Evolutionary conservation across 2,113 vertebrate genomes (phyloP), one percentile per base, ranked within the genome.

Genomic region (Cettia cetti): DNA sequence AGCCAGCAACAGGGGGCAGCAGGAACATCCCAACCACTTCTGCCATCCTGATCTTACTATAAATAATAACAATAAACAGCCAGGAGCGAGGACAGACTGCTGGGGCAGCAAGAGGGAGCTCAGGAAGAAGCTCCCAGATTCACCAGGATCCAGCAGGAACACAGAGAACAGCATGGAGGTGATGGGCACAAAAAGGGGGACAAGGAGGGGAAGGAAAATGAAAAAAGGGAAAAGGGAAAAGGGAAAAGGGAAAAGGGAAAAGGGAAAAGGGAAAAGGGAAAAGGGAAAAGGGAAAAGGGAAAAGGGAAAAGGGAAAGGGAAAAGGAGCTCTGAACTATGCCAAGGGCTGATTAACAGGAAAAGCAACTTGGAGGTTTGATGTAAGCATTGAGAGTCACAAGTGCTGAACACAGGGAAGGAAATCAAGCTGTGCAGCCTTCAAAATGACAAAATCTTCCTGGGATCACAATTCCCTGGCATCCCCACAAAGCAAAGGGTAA

Each of bases 401-500:
- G 12, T 30, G 12, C 60, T 63, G 37, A 56, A 5, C 37, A 2
- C 52, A 31, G 56, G 64, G n/a, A 50, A 59, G 60, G 53, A 35
- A 50, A 53, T 33, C 0, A 15, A 52, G 13, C 6, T 45, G 23
- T 11, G 40, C 52, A 19, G 1, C 39, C 82, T 23, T 49, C 47
- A 18, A 44, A 30, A 22, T 7, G 9, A 22, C 11, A 40, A 68
- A 52, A 53, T 19, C 63, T 10, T 23, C 39, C 53, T 21, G n/a
- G 40, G 40, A 65, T 52, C 37, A 31, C 54, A 39, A 40, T n/a
- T 9, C 49, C 20, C 65, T 17, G 45, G 64, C 57, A 54, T 14
- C 5, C 1, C 81, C 61, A 53, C 7, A 9, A 35, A 18, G 66
- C 44, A 23, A 57, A 0, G 0, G 47, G 52, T 31, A 10, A 5